phyloP scores from a whole-genome alignment of 2,888 invertebrate species.

The Apotomis capreana region DNA sequence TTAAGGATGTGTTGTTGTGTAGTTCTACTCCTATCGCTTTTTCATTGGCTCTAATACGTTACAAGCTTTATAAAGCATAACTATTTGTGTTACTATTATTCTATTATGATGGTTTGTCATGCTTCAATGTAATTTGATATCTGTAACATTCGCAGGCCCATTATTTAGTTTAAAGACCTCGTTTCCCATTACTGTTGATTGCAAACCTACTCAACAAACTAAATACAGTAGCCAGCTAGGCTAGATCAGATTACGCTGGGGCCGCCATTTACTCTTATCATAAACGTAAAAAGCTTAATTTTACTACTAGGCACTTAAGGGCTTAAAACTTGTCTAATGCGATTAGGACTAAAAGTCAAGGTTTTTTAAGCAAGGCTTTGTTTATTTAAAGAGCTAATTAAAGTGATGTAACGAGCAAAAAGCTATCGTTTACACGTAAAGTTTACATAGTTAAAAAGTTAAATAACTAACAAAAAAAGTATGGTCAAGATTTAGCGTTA shows the following conservation, averaged over 20 bases:
- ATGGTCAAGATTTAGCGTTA: too few species aligned
- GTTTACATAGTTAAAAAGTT: too few species aligned
- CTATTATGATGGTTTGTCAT: neutral
- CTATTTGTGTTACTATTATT: conserved; percentile 5
- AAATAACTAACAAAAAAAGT: too few species aligned
- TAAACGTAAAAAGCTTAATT: conserved; percentile 6
- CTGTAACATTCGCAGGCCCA: conserved; percentile 10
- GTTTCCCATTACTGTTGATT: neutral
- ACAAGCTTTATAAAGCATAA: neutral
- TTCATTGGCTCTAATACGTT: too few species aligned
- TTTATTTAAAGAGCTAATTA: too few species aligned
- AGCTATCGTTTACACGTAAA: too few species aligned
- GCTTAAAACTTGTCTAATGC: neutral
- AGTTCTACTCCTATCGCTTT: too few species aligned
- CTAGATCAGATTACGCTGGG: conserved; percentile 15
- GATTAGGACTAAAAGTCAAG: neutral
- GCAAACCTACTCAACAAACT: neutral
- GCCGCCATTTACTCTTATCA: conserved; percentile 6
- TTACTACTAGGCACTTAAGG: neutral
- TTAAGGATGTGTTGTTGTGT: too few species aligned
- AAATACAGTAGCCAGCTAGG: conserved; percentile 12
- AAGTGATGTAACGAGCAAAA: too few species aligned
- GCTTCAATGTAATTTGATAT: conserved; percentile 45
- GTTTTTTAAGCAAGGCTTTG: neutral
- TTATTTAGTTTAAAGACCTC: conserved; percentile 18